Evolutionary conservation across 2,113 vertebrate genomes (phyloP).

Genomic region (Parus major): DNA sequence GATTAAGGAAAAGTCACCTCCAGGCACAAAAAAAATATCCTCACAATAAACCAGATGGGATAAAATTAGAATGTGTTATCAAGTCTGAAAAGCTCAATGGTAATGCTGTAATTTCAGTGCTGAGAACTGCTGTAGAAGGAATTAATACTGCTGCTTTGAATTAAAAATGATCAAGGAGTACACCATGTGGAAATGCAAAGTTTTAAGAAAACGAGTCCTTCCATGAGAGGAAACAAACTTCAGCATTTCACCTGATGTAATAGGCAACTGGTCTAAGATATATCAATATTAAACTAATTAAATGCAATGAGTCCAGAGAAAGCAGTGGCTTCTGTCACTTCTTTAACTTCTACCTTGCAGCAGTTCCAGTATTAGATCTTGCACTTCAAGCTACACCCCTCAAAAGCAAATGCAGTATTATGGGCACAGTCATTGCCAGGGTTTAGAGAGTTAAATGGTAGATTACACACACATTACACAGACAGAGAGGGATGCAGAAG

Average conservation of each 20-base stretch:
- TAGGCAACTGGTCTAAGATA: not conserved
- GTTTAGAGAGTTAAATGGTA: not conserved
- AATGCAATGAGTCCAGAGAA: not conserved
- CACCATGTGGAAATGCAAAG: constrained; percentile 9
- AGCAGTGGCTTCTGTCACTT: not conserved
- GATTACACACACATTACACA: not conserved
- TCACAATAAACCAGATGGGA: constrained; percentile 64
- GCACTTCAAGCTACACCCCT: not conserved
- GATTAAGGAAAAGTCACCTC: constrained; percentile 59
- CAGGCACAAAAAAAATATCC: constrained; percentile 7
- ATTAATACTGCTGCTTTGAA: constrained; percentile 59
- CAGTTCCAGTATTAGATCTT: not conserved
- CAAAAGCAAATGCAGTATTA: not conserved
- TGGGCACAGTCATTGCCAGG: not conserved
- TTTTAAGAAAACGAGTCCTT: not conserved
- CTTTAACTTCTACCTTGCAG: not conserved
- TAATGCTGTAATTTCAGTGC: constrained; percentile 61
- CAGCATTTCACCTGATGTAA: not conserved
- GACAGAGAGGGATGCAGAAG: not conserved
- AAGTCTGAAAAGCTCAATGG: constrained; percentile 61
- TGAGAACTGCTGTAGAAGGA: constrained; percentile 32
- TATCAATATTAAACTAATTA: not conserved
- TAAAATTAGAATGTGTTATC: constrained; percentile 64
- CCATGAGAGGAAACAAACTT: not conserved
- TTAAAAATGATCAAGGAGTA: constrained; percentile 44